phyloP scores from a whole-genome alignment of 2,113 vertebrate genomes.

The Prionailurus bengalensis region DNA sequence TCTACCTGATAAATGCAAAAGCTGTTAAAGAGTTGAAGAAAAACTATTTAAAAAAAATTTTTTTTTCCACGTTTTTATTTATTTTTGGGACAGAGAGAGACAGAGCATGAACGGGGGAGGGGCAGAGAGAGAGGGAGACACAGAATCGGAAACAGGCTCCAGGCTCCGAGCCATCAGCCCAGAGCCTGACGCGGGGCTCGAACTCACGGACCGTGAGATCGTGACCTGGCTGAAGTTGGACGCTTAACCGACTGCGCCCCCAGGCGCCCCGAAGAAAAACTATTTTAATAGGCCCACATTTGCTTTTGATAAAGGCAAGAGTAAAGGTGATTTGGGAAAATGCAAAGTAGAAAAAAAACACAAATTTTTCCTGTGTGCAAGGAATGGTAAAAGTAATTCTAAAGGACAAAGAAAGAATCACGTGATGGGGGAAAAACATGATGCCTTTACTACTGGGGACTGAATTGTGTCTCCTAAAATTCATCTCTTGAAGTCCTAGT shows the following conservation, averaged over 20 bases:
- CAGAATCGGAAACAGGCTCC: too few species aligned
- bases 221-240: too few species aligned
- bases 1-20: not conserved
- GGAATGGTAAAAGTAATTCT: not conserved
- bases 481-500: not conserved
- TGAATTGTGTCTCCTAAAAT: not conserved
- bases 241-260: too few species aligned
- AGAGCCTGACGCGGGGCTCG: too few species aligned
- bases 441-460: not conserved
- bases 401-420: not conserved
- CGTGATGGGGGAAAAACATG: not conserved
- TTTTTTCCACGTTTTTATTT: too few species aligned
- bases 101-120: too few species aligned
- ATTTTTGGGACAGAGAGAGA: too few species aligned
- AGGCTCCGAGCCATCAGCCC: too few species aligned
- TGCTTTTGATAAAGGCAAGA: not conserved
- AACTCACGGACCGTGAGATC: too few species aligned
- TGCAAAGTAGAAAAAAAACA: not conserved
- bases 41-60: not conserved
- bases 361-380: not conserved
- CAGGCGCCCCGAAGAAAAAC: not conserved
- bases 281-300: not conserved
- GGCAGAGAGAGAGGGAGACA: too few species aligned
- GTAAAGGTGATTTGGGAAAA: conserved; percentile 16
- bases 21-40: not conserved